Percentiles rank a stretch among this genome's conserved stretches.
Evolutionary conservation across 2,888 invertebrate genomes (phyloP).

Genomic region (Diaprepes abbreviatus): DNA sequence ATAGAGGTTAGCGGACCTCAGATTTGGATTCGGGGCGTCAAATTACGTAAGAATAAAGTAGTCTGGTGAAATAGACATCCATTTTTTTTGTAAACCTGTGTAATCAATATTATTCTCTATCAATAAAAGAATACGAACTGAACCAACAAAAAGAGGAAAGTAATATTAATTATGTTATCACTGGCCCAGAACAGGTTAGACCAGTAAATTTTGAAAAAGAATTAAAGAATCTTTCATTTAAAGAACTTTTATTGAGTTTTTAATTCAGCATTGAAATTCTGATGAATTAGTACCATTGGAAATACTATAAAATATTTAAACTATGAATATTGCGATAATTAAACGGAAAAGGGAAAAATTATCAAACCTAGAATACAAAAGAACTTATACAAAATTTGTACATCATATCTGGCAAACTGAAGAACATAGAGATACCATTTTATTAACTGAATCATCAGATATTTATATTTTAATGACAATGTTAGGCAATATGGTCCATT

Average conservation of each 20-base stretch:
- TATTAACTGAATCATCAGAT: constrained; percentile 40
- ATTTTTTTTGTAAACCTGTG: no score
- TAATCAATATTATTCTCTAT: neutral
- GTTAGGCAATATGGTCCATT: constrained; percentile 10
- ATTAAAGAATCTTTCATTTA: constrained; percentile 16
- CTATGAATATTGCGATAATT: neutral
- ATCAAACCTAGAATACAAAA: constrained; percentile 24
- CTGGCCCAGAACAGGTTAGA: neutral
- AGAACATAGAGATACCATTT: constrained; percentile 20
- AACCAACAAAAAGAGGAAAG: neutral
- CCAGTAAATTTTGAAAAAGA: neutral
- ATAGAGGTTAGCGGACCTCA: no score
- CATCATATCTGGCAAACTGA: constrained; percentile 35
- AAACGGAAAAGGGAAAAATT: neutral
- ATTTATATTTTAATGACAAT: constrained; percentile 13
- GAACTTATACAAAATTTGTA: constrained; percentile 47
- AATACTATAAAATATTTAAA: constrained; percentile 32
- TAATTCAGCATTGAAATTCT: constrained; percentile 39
- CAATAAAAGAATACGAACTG: neutral
- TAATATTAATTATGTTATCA: neutral
- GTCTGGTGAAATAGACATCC: no score
- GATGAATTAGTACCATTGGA: constrained; percentile 31
- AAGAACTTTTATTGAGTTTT: constrained; percentile 46
- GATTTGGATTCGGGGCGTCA: no score
- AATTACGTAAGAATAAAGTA: no score